Conservation (phyloP, 2,797 vertebrate genomes). For the Xenopus petersii region DNA sequence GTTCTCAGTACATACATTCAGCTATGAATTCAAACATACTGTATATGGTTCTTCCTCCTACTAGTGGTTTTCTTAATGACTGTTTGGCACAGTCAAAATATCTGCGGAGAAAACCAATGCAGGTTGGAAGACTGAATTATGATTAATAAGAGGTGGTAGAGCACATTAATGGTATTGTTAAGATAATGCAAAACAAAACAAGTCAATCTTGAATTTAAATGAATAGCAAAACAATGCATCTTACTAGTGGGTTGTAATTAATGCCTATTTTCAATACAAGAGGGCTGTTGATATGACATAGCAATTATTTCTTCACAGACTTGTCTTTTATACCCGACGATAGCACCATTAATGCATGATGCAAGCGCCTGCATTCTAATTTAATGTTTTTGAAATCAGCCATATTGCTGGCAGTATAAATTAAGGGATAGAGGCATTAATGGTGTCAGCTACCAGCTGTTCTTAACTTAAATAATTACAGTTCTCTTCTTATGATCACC, state of each 20-base stretch:
- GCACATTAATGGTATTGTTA: neutral
- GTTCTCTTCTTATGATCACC: constrained; percentile 52
- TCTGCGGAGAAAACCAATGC: no score
- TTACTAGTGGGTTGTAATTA: neutral
- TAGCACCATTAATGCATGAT: constrained; percentile 2
- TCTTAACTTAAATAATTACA: constrained; percentile 65
- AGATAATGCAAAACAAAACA: neutral
- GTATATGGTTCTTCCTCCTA: no score
- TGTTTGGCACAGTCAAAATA: no score
- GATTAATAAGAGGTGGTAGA: no score
- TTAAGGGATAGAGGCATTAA: constrained; percentile 63
- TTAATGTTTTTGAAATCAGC: constrained; percentile 60
- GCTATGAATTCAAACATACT: no score
- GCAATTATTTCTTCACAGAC: neutral
- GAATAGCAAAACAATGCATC: neutral
- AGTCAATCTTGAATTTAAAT: neutral
- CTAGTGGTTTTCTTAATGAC: no score
- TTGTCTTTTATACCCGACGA: constrained; percentile 43
- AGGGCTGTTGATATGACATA: neutral
- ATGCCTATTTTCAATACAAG: neutral
- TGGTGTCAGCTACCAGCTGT: constrained; percentile 66
- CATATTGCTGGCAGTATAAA: constrained; percentile 64
- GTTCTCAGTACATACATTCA: no score
- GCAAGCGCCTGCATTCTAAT: constrained; percentile 59
- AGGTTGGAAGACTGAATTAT: no score